These are phyloP conservation scores for Melolontha melolontha DNA, from an alignment of 2,888 invertebrate species.

Conservation along the genomic window DNA sequence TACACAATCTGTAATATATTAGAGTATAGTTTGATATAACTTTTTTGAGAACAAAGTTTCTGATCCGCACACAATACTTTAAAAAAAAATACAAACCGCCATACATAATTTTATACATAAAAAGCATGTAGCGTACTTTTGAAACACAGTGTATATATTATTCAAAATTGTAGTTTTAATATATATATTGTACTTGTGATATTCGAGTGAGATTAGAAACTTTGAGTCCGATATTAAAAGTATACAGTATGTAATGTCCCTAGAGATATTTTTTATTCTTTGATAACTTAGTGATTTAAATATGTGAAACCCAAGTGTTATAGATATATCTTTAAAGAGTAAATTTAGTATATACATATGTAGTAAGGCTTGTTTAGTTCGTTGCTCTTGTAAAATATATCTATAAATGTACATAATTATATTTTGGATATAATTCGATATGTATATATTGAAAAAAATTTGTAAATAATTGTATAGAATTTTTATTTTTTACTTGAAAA, in stretches of 20 bases:
- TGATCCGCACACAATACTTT: neutral
- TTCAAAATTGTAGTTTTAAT: too few species aligned
- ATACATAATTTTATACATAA: too few species aligned
- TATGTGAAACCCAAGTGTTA: too few species aligned
- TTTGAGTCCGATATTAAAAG: slow-evolving; percentile 2
- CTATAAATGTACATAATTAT: slow-evolving; percentile 22
- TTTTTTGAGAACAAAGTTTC: slow-evolving; percentile 10
- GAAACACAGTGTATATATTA: too few species aligned
- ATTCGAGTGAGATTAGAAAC: slow-evolving; percentile 21
- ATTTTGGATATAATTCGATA: slow-evolving; percentile 22
- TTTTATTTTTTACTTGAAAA: neutral
- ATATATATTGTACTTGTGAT: neutral
- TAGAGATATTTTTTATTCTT: neutral
- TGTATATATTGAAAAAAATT: slow-evolving; percentile 23
- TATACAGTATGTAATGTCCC: slow-evolving; percentile 34
- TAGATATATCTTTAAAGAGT: too few species aligned
- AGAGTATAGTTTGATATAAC: slow-evolving; percentile 18
- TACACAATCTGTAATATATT: slow-evolving; percentile 23
- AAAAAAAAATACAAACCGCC: too few species aligned
- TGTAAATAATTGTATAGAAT: slow-evolving; percentile 36
- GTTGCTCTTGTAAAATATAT: slow-evolving; percentile 9
- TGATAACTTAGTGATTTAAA: too few species aligned
- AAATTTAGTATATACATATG: too few species aligned
- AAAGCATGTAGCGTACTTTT: too few species aligned
- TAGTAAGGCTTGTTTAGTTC: too few species aligned